Evolutionary conservation across 2,888 invertebrate species (phyloP).

Genomic region (Megalurothrips usitatus): DNA sequence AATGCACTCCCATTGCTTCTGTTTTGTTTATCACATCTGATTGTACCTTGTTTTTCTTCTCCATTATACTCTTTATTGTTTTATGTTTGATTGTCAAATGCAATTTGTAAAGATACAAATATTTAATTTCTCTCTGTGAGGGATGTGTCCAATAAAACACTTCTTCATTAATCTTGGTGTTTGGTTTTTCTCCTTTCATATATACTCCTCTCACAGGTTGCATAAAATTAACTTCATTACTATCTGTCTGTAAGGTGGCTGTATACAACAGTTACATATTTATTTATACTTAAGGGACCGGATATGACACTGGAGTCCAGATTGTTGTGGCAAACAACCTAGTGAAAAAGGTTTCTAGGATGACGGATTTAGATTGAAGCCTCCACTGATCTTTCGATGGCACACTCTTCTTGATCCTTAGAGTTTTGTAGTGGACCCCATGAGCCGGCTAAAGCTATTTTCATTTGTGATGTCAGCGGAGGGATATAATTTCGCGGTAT

Average conservation of each 20-base stretch:
- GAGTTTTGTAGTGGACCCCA: not conserved
- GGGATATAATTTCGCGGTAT: slow-evolving; percentile 90
- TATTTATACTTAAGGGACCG: not conserved
- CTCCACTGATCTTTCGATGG: not conserved
- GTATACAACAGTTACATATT: not conserved
- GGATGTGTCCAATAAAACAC: not conserved
- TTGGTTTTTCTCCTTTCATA: not conserved
- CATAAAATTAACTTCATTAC: not conserved
- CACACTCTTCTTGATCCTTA: not conserved
- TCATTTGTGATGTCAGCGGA: slow-evolving; percentile 77
- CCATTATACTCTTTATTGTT: not conserved
- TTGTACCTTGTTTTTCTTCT: not conserved
- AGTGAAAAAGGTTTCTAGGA: too few species aligned
- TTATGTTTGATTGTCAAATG: too few species aligned
- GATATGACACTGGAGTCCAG: too few species aligned
- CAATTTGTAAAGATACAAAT: too few species aligned
- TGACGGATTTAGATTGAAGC: not conserved
- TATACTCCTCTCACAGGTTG: not conserved
- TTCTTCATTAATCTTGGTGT: not conserved
- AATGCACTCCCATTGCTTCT: too few species aligned
- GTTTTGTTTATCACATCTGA: not conserved
- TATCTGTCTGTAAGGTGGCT: not conserved
- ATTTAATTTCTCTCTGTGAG: slow-evolving; percentile 5
- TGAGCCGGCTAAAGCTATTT: slow-evolving; percentile 44
- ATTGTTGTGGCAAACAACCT: too few species aligned